phyloP scores from a whole-genome alignment of 2,113 vertebrate species.

The Rhadina sibilatrix region DNA sequence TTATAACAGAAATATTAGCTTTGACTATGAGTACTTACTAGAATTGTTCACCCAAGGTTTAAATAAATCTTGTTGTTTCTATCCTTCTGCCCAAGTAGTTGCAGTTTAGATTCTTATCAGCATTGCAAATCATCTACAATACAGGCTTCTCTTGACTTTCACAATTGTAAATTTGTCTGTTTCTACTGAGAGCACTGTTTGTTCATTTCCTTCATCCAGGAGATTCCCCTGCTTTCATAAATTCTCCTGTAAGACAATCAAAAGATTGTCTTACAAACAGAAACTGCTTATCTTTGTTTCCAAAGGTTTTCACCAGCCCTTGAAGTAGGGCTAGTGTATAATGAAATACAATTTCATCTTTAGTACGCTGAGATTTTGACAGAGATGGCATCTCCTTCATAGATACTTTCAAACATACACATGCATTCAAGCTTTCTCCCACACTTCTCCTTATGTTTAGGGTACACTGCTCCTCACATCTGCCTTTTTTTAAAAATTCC shows the following conservation, averaged over 20 bases:
- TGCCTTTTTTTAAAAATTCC: neutral
- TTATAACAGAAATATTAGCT: neutral
- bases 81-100: neutral
- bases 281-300: neutral
- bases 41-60: neutral
- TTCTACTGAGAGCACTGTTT: rapidly evolving
- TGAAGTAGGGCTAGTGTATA: neutral
- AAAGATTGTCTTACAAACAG: neutral
- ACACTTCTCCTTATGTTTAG: neutral
- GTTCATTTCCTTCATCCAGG: neutral
- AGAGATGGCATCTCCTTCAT: neutral
- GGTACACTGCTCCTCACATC: neutral
- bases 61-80: neutral
- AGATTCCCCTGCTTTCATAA: neutral
- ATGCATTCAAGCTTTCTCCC: neutral
- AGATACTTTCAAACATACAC: neutral
- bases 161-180: neutral
- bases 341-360: neutral
- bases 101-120: neutral
- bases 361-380: neutral
- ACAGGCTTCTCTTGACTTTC: neutral
- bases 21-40: neutral
- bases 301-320: neutral
- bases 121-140: neutral
- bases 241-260: neutral